These are phyloP conservation scores for Arge pagana DNA, from an alignment of 2,888 invertebrate species.

Conservation along the genomic window DNA sequence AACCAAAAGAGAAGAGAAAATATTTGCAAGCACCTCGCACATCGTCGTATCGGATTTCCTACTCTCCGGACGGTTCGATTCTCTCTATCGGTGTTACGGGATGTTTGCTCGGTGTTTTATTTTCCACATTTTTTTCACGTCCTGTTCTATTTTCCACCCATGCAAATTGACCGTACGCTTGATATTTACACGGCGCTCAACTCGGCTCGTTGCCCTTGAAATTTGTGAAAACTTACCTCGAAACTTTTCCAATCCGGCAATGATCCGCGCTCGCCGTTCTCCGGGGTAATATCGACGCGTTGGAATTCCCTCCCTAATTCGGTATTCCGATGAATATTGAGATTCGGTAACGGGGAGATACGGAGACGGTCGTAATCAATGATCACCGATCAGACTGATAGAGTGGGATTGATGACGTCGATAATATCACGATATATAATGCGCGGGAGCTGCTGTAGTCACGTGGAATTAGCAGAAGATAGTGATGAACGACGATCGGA, in stretches of 20 bases:
- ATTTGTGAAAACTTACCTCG: no score
- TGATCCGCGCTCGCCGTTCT: no score
- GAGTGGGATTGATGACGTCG: slow-evolving; percentile 57
- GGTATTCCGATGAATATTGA: no score
- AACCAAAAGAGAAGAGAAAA: slow-evolving; percentile 44
- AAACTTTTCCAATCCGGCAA: no score
- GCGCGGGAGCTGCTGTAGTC: slow-evolving; percentile 33
- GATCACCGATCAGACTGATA: slow-evolving; percentile 58
- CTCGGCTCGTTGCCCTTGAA: no score
- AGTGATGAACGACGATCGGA: slow-evolving; percentile 46
- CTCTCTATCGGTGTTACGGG: slow-evolving; percentile 1
- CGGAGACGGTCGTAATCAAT: slow-evolving; percentile 54
- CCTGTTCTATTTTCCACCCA: not conserved
- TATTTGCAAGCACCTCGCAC: slow-evolving; percentile 50
- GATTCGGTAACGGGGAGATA: no score
- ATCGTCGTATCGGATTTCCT: slow-evolving; percentile 50
- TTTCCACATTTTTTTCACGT: not conserved
- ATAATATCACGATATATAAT: slow-evolving; percentile 46
- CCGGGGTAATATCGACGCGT: no score
- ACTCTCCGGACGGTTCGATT: slow-evolving; percentile 24
- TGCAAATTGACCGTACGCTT: no score
- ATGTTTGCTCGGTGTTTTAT: no score
- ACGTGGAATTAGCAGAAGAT: slow-evolving; percentile 49
- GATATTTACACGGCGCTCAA: no score
- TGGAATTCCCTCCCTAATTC: no score